phyloP scores from a whole-genome alignment of 1,140 invertebrate genomes.

The Cydia pomonella region DNA sequence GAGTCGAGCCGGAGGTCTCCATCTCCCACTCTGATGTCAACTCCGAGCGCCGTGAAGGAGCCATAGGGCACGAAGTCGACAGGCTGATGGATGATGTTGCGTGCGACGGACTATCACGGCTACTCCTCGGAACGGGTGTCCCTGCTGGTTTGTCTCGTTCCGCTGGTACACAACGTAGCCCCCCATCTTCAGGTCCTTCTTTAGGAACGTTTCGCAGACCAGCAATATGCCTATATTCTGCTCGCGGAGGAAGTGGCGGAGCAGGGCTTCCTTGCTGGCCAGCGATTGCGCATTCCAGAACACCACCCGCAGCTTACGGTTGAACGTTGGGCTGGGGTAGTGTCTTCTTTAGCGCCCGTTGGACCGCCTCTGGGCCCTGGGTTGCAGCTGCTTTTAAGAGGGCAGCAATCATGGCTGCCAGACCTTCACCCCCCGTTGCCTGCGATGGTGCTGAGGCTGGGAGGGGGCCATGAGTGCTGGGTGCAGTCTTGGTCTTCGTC shows the following conservation, averaged over 20 bases:
- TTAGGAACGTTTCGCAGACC: not conserved
- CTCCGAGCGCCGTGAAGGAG: not conserved
- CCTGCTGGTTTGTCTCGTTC: not conserved
- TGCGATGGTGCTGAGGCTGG: not conserved
- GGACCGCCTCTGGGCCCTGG: not conserved
- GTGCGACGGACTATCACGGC: not conserved
- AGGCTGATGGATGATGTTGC: conserved; percentile 14
- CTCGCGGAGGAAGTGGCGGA: conserved; percentile 12
- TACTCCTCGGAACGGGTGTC: not conserved
- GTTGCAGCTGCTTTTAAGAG: not conserved
- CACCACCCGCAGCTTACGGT: not conserved
- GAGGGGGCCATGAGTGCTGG: not conserved
- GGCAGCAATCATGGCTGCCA: not conserved
- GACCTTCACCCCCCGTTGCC: not conserved
- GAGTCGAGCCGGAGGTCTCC: not conserved
- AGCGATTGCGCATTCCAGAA: not conserved
- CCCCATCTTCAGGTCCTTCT: not conserved
- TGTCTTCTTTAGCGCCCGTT: too few relatives aligned
- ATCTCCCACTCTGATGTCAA: not conserved
- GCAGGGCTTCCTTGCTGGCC: not conserved
- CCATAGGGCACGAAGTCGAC: not conserved
- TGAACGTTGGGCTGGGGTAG: not conserved
- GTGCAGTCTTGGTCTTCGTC: not conserved
- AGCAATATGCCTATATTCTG: conserved; percentile 25
- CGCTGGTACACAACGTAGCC: not conserved